Evolutionary conservation across 2,888 invertebrate species (phyloP).

Genomic region (Tetragonula carbonaria): DNA sequence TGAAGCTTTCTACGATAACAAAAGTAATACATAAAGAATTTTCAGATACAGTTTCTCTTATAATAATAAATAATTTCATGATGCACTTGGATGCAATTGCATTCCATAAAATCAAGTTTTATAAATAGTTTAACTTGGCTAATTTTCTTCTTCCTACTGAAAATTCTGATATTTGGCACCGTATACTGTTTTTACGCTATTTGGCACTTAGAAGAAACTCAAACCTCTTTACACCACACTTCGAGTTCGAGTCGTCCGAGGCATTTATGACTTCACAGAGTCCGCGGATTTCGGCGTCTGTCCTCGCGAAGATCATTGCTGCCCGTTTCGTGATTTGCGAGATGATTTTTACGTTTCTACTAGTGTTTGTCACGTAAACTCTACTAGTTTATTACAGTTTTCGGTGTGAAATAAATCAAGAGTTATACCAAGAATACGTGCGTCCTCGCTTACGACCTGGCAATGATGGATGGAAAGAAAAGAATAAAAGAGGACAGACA

Average conservation of each 20-base stretch:
- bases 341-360: conserved; percentile 53
- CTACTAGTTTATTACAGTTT: conserved; percentile 71
- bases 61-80: no score
- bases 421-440: no score
- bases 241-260: not conserved
- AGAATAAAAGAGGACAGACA: conserved; percentile 30
- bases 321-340: conserved; percentile 27
- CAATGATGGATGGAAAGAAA: conserved; percentile 37
- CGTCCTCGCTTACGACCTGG: conserved; percentile 50
- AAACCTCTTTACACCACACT: not conserved
- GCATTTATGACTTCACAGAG: conserved; percentile 29
- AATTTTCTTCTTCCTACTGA: no score
- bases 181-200: no score
- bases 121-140: no score
- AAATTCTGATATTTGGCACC: no score
- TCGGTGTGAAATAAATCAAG: conserved; percentile 64
- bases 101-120: no score
- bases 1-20: no score
- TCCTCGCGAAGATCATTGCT: conserved; percentile 8
- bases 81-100: no score
- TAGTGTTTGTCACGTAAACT: conserved; percentile 76
- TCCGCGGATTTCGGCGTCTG: conserved; percentile 25
- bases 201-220: no score
- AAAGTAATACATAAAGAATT: no score
- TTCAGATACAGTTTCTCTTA: no score